A percentile compares a stretch with the other conserved stretches of the same genome.
Evolutionary conservation across 2,888 invertebrate genomes (phyloP).

Genomic region (Masnerella sp.): DNA sequence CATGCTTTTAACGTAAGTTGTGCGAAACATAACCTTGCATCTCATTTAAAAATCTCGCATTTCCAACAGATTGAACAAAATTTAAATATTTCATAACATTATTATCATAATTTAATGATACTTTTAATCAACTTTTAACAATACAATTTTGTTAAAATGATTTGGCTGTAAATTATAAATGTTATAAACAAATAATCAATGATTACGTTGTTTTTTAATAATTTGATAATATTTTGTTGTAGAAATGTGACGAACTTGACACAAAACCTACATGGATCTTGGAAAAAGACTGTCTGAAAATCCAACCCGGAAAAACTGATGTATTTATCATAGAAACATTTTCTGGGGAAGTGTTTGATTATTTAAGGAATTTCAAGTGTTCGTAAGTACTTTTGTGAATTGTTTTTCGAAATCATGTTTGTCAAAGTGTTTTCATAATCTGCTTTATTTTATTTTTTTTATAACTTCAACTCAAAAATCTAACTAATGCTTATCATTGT

Average conservation of each 20-base stretch:
- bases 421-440: too few species aligned
- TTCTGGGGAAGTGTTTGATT: slow-evolving; percentile 84
- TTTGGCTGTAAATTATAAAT: too few species aligned
- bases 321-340: slow-evolving; percentile 90
- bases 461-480: too few species aligned
- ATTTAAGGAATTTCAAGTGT: slow-evolving; percentile 82
- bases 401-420: slow-evolving; percentile 2
- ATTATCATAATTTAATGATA: too few species aligned
- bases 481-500: too few species aligned
- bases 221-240: slow-evolving; percentile 56
- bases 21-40: slow-evolving; percentile 29
- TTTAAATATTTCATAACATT: too few species aligned
- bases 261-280: slow-evolving; percentile 83
- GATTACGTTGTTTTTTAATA: too few species aligned
- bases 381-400: slow-evolving; percentile 79
- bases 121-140: too few species aligned
- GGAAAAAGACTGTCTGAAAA: slow-evolving; percentile 80
- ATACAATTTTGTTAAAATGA: too few species aligned
- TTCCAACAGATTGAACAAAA: too few species aligned
- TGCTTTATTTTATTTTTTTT: too few species aligned
- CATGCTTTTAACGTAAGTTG: slow-evolving; percentile 81
- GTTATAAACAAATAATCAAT: too few species aligned
- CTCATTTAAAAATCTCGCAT: slow-evolving; percentile 16
- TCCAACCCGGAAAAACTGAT: slow-evolving; percentile 82
- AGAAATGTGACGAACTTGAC: slow-evolving; percentile 82